Conservation (phyloP, 2,888 invertebrate genomes). For the Monopis laevigella region DNA sequence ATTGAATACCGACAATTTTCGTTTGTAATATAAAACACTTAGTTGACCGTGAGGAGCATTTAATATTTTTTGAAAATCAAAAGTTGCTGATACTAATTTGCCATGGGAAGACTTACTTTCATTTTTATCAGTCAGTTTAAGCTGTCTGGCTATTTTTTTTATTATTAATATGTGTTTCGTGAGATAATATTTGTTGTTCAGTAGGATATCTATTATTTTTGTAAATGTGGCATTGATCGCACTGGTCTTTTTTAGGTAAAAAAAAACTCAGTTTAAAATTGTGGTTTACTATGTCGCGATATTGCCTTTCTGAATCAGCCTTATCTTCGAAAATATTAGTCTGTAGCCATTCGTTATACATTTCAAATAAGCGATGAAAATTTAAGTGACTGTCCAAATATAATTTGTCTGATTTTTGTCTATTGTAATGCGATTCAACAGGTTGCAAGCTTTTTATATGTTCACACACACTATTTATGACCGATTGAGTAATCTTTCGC, state of each 20-base stretch:
- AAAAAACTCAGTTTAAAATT: constrained; percentile 17
- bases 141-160: constrained; percentile 11
- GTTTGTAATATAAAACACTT: constrained; percentile 20
- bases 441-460: constrained; percentile 9
- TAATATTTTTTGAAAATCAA: constrained; percentile 21
- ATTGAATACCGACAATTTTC: constrained; percentile 18
- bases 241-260: constrained; percentile 16
- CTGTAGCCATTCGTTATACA: constrained; percentile 8
- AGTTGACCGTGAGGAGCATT: constrained; percentile 18
- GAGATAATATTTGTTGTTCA: constrained; percentile 7
- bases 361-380: constrained; percentile 9
- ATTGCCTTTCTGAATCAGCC: constrained; percentile 13
- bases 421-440: constrained; percentile 13
- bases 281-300: constrained; percentile 14
- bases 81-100: constrained; percentile 16
- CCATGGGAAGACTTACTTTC: constrained; percentile 13
- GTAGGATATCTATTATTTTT: constrained; percentile 11
- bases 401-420: constrained; percentile 5
- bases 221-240: constrained; percentile 16
- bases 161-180: constrained; percentile 7
- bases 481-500: constrained; percentile 7
- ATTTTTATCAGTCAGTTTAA: constrained; percentile 16
- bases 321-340: not conserved
- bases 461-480: constrained; percentile 14
- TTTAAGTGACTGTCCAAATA: constrained; percentile 13